Conservation (phyloP, 1,140 invertebrate species). For the Semibalanus balanoides region DNA sequence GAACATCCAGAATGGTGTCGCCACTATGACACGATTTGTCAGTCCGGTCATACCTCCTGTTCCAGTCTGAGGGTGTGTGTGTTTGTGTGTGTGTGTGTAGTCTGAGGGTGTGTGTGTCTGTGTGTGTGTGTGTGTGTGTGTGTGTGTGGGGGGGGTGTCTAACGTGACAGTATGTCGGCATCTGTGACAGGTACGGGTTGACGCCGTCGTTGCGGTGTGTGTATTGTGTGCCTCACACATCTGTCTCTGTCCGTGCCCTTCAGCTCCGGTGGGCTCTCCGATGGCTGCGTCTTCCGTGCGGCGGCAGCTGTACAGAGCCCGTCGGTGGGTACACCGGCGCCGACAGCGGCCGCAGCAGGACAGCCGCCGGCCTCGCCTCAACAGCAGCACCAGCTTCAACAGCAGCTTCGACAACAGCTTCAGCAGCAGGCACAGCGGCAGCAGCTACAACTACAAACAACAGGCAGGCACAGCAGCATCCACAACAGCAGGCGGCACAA, state of each 20-base stretch:
- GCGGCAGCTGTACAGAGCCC: no score
- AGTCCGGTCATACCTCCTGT: no score
- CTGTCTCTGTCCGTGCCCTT: not conserved
- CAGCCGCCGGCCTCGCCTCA: constrained; percentile 10
- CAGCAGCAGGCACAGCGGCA: constrained; percentile 14
- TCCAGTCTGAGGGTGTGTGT: no score
- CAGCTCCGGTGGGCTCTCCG: no score
- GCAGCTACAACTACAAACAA: constrained; percentile 15
- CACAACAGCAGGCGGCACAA: constrained; percentile 21
- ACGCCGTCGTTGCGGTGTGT: not conserved
- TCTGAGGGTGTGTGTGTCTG: not conserved
- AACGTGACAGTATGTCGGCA: no score
- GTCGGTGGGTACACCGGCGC: not conserved
- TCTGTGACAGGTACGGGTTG: no score
- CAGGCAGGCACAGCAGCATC: constrained; percentile 19
- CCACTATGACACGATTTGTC: no score
- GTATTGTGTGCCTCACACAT: not conserved
- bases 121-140: not conserved
- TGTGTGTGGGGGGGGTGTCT: not conserved
- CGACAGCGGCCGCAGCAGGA: not conserved
- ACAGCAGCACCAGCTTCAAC: constrained; percentile 2
- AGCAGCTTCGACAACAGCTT: constrained; percentile 9
- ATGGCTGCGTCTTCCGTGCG: not conserved
- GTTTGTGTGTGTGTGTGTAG: not conserved
- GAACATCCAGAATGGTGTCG: no score